phyloP scores from a whole-genome alignment of 2,113 vertebrate species.

The Tor tambroides region DNA sequence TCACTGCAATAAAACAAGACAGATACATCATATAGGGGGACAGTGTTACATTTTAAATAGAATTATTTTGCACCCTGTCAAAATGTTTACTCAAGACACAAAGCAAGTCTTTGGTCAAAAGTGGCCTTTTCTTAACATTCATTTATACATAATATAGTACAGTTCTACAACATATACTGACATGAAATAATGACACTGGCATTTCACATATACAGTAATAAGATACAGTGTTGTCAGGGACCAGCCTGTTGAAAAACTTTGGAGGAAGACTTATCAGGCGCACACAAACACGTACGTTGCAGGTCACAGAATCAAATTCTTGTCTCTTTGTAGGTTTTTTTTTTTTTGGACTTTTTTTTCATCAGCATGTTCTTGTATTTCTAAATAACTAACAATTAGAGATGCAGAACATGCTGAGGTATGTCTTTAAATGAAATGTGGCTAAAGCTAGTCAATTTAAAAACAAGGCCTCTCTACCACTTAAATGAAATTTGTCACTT shows the following conservation, averaged over 20 bases:
- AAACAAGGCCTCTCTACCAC: neutral
- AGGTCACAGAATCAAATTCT: neutral
- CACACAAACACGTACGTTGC: neutral
- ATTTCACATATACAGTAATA: conserved; percentile 28
- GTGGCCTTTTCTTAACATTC: neutral
- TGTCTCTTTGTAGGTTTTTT: neutral
- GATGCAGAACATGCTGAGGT: neutral
- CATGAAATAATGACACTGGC: neutral
- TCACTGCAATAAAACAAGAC: neutral
- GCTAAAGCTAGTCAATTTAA: neutral
- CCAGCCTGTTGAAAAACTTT: conserved; percentile 37
- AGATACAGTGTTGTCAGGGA: conserved; percentile 34
- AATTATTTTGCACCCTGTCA: neutral
- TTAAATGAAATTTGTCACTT: neutral
- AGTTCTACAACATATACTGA: conserved; percentile 1
- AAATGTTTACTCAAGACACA: conserved; percentile 12
- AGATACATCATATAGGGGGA: neutral
- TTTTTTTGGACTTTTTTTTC: neutral
- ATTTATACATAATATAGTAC: neutral
- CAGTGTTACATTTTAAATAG: neutral
- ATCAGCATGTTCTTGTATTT: conserved; percentile 15
- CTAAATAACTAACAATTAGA: neutral
- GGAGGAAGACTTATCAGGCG: neutral
- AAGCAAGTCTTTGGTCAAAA: conserved; percentile 22
- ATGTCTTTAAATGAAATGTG: neutral